Evolutionary conservation across 2,113 vertebrate genomes (phyloP).

Genomic region (Gnathonemus longibarbis): DNA sequence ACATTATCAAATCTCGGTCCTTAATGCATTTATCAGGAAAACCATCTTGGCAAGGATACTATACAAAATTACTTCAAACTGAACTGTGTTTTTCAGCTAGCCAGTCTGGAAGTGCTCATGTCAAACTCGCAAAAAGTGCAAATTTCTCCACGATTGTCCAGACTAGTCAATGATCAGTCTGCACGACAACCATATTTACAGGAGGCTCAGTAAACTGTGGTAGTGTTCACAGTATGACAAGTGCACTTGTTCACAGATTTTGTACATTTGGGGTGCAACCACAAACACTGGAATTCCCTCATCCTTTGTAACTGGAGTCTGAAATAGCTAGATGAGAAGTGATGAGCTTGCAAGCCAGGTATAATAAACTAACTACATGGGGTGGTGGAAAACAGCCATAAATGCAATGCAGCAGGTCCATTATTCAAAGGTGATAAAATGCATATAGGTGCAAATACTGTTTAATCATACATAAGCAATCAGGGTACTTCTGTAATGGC

Average conservation of each 20-base stretch:
- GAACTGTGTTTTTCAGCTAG: neutral
- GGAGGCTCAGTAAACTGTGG: neutral
- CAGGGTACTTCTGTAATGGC: neutral
- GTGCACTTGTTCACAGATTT: neutral
- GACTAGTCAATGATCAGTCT: no score
- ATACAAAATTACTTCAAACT: neutral
- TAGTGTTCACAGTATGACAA: neutral
- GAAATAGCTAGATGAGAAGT: neutral
- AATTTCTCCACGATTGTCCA: no score
- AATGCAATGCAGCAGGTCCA: neutral
- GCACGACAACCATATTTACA: no score
- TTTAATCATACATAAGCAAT: neutral
- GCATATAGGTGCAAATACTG: neutral
- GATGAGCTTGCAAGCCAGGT: neutral
- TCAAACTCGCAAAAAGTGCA: neutral
- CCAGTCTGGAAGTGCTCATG: neutral
- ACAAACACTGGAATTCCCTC: neutral
- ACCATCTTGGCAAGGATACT: neutral
- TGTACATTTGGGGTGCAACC: neutral
- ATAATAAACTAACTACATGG: neutral
- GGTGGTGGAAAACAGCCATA: neutral
- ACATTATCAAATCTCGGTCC: neutral
- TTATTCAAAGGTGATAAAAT: neutral
- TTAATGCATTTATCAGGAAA: neutral
- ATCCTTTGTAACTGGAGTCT: neutral